Evolutionary conservation across 23 tunicate genomes (phyloP).

Genomic region (Corella eumyota): DNA sequence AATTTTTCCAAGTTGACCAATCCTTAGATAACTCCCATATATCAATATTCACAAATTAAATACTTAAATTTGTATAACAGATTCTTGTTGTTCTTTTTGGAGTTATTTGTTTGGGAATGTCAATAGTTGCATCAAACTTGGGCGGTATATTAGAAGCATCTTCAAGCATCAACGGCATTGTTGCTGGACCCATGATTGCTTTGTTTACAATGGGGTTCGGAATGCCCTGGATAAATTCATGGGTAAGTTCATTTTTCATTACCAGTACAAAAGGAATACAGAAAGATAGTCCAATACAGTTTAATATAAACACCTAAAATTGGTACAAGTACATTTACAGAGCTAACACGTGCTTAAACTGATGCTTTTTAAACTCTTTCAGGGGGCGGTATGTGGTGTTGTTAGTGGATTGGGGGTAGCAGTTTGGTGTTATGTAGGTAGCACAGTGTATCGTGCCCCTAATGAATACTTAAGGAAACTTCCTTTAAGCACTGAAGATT

Average conservation of each 20-base stretch:
- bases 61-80: neutral
- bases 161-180: slow-evolving; percentile 26
- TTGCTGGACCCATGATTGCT: slow-evolving; percentile 41
- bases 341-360: no score
- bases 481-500: slow-evolving; percentile 2
- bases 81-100: slow-evolving; percentile 4
- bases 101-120: slow-evolving; percentile 1
- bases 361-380: no score
- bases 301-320: no score
- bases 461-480: slow-evolving; percentile 1
- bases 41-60: neutral
- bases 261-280: no score
- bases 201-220: slow-evolving; percentile 44
- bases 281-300: no score
- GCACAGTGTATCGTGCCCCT: slow-evolving; percentile 24
- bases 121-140: slow-evolving; percentile 3
- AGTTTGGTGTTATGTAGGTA: slow-evolving; percentile 39
- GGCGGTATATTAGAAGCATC: slow-evolving; percentile 11
- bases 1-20: no score
- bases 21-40: no score
- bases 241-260: slow-evolving; percentile 16
- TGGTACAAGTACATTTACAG: no score
- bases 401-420: slow-evolving; percentile 18
- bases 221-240: slow-evolving; percentile 35
- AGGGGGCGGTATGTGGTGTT: slow-evolving; percentile 37